phyloP scores from a whole-genome alignment of 35 echinoderm and acorn worm genomes.

The Patiria miniata region DNA sequence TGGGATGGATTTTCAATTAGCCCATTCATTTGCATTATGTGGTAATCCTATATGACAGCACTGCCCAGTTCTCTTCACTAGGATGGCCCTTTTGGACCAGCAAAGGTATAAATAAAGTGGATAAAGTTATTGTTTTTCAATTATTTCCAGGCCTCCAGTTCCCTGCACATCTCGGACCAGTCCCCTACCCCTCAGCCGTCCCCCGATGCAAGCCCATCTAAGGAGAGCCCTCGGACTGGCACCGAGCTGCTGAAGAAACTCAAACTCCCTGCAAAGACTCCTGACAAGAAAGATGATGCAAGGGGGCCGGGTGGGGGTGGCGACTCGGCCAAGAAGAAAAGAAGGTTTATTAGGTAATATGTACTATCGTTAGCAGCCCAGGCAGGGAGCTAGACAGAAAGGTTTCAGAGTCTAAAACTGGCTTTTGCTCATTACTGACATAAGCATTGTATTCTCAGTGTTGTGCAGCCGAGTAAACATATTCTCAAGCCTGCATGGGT shows the following conservation, averaged over 20 bases:
- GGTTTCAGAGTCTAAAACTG: too few relatives aligned
- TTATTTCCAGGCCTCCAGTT: conserved; percentile 8
- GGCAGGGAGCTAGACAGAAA: too few relatives aligned
- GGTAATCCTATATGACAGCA: too few relatives aligned
- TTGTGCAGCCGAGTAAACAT: too few relatives aligned
- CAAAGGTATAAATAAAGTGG: too few relatives aligned
- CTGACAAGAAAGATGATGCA: conserved; percentile 23
- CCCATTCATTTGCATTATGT: too few relatives aligned
- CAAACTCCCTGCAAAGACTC: conserved; percentile 54
- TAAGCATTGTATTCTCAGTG: background rate
- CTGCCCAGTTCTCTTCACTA: too few relatives aligned
- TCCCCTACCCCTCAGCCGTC: conserved; percentile 22
- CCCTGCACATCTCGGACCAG: conserved; percentile 33
- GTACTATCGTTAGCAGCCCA: background rate
- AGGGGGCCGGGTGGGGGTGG: conserved; percentile 8
- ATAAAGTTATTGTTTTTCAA: too few relatives aligned
- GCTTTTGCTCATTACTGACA: background rate
- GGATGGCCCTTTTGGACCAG: too few relatives aligned
- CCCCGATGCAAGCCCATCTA: background rate
- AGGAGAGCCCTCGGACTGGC: conserved; percentile 52
- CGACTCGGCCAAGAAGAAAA: conserved; percentile 90
- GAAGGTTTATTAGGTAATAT: conserved; percentile 70
- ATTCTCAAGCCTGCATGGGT: too few relatives aligned
- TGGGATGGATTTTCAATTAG: too few relatives aligned
- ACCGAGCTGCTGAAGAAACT: conserved; percentile 73